Conservation (phyloP, 2,888 invertebrate species). For the Autographa gamma region DNA sequence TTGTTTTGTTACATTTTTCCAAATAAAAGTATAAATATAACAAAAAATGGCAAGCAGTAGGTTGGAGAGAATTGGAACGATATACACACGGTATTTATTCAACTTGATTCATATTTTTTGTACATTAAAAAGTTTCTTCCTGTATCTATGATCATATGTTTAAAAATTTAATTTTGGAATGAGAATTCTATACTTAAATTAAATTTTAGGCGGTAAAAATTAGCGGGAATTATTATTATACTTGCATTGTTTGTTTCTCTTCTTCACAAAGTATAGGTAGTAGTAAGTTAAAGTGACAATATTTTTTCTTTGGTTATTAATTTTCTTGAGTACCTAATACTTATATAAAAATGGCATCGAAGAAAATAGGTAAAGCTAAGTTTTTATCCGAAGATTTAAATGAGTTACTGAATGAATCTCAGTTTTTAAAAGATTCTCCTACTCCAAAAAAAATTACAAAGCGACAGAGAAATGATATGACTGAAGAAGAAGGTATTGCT, state of each 20-base stretch:
- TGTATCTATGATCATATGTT: conserved; percentile 17
- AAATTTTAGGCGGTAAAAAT: conserved; percentile 42
- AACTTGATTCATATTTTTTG: background rate
- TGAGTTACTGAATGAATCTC: conserved; percentile 72
- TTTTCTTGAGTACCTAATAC: background rate
- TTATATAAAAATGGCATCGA: conserved; percentile 67
- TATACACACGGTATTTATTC: conserved; percentile 90
- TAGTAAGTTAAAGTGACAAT: background rate
- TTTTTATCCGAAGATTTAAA: conserved; percentile 70
- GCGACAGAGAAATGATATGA: conserved; percentile 61
- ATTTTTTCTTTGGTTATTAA: background rate
- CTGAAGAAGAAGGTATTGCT: conserved; percentile 70
- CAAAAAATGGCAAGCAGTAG: conserved; percentile 91
- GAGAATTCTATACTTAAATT: conserved; percentile 5
- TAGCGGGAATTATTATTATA: conserved; percentile 39
- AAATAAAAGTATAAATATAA: background rate
- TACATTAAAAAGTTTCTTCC: conserved; percentile 1
- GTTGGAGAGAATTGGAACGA: conserved; percentile 92
- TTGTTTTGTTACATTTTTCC: background rate
- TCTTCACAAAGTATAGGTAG: background rate
- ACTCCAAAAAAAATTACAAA: conserved; percentile 71
- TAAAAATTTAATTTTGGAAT: conserved; percentile 30
- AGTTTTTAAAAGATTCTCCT: conserved; percentile 72
- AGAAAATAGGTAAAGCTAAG: conserved; percentile 71
- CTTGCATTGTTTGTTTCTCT: background rate